Conservation (phyloP, 2,797 vertebrate species). For the Manis crassicaudata region DNA sequence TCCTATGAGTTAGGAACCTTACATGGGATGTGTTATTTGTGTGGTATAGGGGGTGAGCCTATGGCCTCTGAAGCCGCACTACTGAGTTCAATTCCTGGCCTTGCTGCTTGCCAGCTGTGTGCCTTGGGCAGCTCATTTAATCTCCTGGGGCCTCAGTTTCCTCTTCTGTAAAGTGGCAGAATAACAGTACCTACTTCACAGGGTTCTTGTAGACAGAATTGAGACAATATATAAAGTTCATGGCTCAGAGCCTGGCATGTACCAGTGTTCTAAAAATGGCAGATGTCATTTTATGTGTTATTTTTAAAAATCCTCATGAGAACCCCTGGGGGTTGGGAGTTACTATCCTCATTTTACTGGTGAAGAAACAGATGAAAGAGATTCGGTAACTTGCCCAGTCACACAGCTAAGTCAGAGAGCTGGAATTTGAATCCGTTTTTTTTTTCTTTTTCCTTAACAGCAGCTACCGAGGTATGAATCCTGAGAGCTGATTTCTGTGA, state of each 20-base stretch:
- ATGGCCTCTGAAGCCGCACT: not conserved
- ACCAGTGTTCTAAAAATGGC: not conserved
- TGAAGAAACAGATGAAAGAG: not conserved
- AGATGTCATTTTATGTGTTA: not conserved
- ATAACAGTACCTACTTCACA: not conserved
- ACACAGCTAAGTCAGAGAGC: not conserved
- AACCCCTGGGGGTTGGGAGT: rapidly evolving
- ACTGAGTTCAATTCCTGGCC: not conserved
- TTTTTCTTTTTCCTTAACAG: too few species aligned
- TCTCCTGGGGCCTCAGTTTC: not conserved
- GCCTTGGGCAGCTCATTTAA: not conserved
- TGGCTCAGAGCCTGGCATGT: not conserved
- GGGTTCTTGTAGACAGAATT: not conserved
- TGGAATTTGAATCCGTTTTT: not conserved
- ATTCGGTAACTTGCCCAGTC: not conserved
- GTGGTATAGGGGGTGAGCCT: rapidly evolving
- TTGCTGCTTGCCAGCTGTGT: not conserved
- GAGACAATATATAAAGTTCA: not conserved
- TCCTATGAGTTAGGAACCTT: rapidly evolving
- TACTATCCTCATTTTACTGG: not conserved
- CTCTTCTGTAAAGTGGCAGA: not conserved
- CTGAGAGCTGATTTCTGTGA: not conserved
- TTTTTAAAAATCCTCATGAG: not conserved
- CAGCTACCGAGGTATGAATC: rapidly evolving
- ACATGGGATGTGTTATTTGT: rapidly evolving